Evolutionary conservation across 2,113 vertebrate species (phyloP).

Genomic region (Todiramphus saurophagus): DNA sequence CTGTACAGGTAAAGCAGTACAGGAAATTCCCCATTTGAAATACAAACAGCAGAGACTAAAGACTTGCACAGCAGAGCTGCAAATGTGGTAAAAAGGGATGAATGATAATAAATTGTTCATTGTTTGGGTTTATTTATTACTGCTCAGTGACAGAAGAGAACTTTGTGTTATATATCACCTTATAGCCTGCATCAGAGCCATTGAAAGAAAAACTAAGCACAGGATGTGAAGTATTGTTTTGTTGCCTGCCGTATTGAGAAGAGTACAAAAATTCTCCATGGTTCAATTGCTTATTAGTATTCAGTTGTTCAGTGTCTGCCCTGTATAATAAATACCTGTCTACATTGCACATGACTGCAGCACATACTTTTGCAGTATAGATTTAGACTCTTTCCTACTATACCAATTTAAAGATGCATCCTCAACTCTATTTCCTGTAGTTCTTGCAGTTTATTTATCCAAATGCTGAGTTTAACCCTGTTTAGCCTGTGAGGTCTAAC

Average conservation of each 20-base stretch:
- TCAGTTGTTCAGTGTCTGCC: neutral
- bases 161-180: neutral
- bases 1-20: constrained; percentile 88
- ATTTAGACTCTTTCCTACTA: neutral
- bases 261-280: neutral
- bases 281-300: neutral
- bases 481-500: neutral
- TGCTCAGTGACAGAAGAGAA: neutral
- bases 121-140: neutral
- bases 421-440: neutral
- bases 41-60: neutral
- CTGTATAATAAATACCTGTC: neutral
- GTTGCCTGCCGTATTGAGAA: neutral
- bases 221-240: neutral
- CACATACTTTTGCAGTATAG: neutral
- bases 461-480: neutral
- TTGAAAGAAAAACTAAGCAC: neutral
- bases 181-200: neutral
- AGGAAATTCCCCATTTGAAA: neutral
- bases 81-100: neutral
- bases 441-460: neutral
- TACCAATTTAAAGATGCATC: neutral
- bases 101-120: neutral
- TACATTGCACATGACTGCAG: neutral
- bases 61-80: neutral